Percentiles rank a stretch among this genome's conserved stretches.
phyloP scores from a whole-genome alignment of 2,113 vertebrate species.

The Scopus umbretta region DNA sequence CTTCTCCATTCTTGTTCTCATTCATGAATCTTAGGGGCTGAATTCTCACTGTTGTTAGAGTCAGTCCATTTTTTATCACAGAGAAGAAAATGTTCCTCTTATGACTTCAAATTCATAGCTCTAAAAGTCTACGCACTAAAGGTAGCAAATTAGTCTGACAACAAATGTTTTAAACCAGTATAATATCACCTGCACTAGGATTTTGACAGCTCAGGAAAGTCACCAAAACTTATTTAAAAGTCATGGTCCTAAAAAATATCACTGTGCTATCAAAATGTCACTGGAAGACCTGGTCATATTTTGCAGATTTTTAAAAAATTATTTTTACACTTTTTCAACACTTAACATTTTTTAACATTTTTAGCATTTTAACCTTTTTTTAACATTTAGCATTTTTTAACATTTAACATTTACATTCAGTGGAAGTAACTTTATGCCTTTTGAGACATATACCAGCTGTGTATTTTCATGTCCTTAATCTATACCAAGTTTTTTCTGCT shows the following conservation, averaged over 20 bases:
- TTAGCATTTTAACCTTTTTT: not conserved
- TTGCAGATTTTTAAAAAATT: not conserved
- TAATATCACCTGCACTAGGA: not conserved
- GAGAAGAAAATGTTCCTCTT: not conserved
- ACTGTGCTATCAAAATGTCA: not conserved
- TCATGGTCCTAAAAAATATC: not conserved
- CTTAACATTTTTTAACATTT: not conserved
- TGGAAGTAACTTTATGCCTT: not conserved
- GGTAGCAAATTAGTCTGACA: not conserved
- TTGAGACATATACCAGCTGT: not conserved
- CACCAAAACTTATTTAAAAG: not conserved
- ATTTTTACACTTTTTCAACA: not conserved
- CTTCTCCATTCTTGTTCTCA: not conserved
- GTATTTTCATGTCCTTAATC: not conserved
- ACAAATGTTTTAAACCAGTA: not conserved
- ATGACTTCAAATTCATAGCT: not conserved
- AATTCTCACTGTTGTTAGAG: not conserved
- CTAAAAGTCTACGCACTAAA: not conserved
- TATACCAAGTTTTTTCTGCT: not conserved
- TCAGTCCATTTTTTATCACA: not conserved
- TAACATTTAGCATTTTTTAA: not conserved
- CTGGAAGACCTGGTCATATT: not conserved
- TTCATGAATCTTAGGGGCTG: not conserved
- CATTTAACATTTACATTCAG: not conserved
- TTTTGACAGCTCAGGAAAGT: not conserved